Evolutionary conservation across 2,797 vertebrate species (phyloP).

Genomic region (Rhabdomys pumilio): DNA sequence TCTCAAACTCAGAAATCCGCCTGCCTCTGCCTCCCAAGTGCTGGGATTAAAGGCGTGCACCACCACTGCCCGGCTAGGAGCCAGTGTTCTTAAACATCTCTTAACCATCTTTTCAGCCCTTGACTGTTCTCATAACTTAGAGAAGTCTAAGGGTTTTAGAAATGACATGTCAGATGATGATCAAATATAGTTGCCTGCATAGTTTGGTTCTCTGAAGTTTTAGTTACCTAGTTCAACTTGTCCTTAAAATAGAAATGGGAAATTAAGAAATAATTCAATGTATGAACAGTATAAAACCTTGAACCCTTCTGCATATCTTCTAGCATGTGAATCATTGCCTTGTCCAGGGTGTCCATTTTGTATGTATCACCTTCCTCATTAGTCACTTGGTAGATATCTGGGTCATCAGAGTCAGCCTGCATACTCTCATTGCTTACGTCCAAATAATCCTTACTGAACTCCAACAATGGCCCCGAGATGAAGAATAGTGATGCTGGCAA

Average conservation of each 20-base stretch:
- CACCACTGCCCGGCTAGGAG: neutral
- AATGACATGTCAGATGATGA: neutral
- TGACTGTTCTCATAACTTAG: conserved; percentile 3
- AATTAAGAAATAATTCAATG: neutral
- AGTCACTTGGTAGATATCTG: neutral
- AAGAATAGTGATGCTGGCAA: neutral
- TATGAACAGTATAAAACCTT: neutral
- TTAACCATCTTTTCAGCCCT: neutral
- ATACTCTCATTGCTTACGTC: neutral
- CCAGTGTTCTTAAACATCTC: neutral
- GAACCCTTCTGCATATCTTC: neutral
- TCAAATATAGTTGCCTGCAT: neutral
- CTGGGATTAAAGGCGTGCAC: too few species aligned
- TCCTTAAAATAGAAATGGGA: neutral
- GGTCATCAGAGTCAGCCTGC: neutral
- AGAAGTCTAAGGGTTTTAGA: neutral
- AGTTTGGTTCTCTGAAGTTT: neutral
- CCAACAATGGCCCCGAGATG: neutral
- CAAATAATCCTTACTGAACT: neutral
- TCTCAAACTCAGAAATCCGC: too few species aligned
- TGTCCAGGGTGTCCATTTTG: neutral
- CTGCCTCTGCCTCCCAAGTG: too few species aligned
- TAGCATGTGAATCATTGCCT: neutral
- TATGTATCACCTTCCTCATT: neutral
- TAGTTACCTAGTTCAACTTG: neutral